Percentiles rank a stretch among this genome's conserved stretches.
These are phyloP conservation scores for Mellivora capensis DNA, from an alignment of 2,113 vertebrate genomes.

Conservation along the genomic window DNA sequence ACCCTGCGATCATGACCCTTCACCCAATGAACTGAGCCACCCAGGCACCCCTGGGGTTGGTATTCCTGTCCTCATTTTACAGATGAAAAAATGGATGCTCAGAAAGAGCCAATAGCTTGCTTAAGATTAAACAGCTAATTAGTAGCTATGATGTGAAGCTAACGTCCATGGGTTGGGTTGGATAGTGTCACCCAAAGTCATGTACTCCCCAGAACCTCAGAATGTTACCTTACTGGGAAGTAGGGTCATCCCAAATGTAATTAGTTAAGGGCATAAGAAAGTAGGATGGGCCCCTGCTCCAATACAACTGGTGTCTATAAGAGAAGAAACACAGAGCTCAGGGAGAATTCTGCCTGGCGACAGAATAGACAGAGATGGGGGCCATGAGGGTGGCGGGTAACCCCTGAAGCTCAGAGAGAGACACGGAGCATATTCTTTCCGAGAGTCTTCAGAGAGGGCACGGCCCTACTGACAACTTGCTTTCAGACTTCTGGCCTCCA, in stretches of 20 bases:
- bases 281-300: not conserved
- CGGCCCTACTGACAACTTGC: too few species aligned
- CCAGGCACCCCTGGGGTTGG: too few species aligned
- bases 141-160: not conserved
- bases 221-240: not conserved
- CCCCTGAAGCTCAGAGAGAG: not conserved
- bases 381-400: not conserved
- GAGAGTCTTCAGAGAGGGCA: not conserved
- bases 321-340: not conserved
- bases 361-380: not conserved
- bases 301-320: not conserved
- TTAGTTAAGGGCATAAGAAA: not conserved
- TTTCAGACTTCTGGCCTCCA: not conserved
- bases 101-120: not conserved
- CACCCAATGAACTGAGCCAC: too few species aligned
- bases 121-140: not conserved
- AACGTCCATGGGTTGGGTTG: not conserved
- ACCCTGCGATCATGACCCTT: too few species aligned
- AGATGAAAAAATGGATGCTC: not conserved
- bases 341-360: accelerated
- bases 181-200: not conserved
- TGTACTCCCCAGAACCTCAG: not conserved
- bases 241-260: not conserved
- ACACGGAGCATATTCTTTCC: not conserved
- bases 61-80: not conserved